Evolutionary conservation across 2,113 vertebrate genomes (phyloP), one percentile per base, ranked within the genome.

Genomic region (Cyanoderma ruficeps): DNA sequence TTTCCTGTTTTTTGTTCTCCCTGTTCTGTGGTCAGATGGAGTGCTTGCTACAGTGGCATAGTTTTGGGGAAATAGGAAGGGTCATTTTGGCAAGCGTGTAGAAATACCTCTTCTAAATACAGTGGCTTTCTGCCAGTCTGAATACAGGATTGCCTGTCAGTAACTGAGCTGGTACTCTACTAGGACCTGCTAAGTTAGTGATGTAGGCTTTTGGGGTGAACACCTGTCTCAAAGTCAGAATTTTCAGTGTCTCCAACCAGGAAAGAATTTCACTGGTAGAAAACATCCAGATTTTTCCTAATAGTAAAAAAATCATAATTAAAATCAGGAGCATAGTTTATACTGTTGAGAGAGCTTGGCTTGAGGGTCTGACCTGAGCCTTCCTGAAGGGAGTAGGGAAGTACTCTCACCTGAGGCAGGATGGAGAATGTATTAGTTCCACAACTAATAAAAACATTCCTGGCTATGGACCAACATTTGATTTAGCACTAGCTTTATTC

Each of bases 311-410:
- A 33, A 61, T 5, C 0, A 0, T 14, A 23, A 49, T 69, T 64
- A 46, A 68, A 79, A 46, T 12, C 1, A 9, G 14, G 44, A 83
- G 2, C 0, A 0, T 56, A 39, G 13, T 30, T 60, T 2, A 0
- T 35, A 23, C 61, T 52, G 30, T 44, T 28, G 47, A 20, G 30
- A 56, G 30, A n/a, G 15, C 14, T 20, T 31, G 33, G 47, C 33
- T 23, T 68, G 49, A 64, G 13, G 31, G 9, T 86, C 71, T 83
- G 55, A 46, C 17, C 60, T 12, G 12, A 57, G 37, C 28, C 49
- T 28, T 80, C 55, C 23, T 47, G 53, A 79, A 80, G 39, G 65
- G 11, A 68, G 15, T 8, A 44, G 49, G 35, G 56, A 33, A 70
- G 39, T 60, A 15, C 1, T 83, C 41, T 60, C 4, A 7, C 61